phyloP scores from a whole-genome alignment of 2,888 invertebrate species.

The Tubulanus polymorphus region DNA sequence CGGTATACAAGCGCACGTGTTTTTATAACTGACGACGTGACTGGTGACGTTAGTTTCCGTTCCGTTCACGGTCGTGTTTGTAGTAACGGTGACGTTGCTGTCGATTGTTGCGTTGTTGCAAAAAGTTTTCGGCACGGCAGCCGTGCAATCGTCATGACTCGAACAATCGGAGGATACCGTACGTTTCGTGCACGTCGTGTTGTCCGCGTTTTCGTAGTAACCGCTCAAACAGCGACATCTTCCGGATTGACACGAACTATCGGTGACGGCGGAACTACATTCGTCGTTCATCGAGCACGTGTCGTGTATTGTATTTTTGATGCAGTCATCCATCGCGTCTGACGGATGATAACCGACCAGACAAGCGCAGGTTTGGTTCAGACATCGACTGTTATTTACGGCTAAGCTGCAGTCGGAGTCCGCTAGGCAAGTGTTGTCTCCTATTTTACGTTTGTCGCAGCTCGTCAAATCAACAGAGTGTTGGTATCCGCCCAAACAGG shows the following conservation, averaged over 20 bases:
- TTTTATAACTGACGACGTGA: constrained; percentile 2
- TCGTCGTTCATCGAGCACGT: constrained; percentile 10
- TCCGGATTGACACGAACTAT: constrained; percentile 9
- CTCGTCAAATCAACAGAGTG: neutral
- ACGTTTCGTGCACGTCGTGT: constrained; percentile 8
- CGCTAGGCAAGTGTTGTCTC: constrained; percentile 12
- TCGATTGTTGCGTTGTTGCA: no score
- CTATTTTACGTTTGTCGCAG: constrained; percentile 15
- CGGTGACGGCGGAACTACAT: constrained; percentile 7
- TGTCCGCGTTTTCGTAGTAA: constrained; percentile 1
- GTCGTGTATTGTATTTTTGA: constrained; percentile 18
- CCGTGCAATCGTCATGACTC: constrained; percentile 16
- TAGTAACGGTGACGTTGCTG: neutral
- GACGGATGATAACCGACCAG: constrained; percentile 12
- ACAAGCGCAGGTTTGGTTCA: constrained; percentile 18
- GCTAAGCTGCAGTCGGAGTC: constrained; percentile 17
- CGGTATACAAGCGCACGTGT: constrained; percentile 5
- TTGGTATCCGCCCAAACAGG: constrained; percentile 16
- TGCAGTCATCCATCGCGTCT: constrained; percentile 6
- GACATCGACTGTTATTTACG: constrained; percentile 17
- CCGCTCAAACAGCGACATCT: constrained; percentile 10
- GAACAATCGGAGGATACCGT: constrained; percentile 11
- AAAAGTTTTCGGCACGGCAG: no score
- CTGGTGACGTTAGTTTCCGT: no score
- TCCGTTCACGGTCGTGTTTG: no score